Evolutionary conservation across 2,888 invertebrate genomes (phyloP).

Genomic region (Agrilus cyanescens): DNA sequence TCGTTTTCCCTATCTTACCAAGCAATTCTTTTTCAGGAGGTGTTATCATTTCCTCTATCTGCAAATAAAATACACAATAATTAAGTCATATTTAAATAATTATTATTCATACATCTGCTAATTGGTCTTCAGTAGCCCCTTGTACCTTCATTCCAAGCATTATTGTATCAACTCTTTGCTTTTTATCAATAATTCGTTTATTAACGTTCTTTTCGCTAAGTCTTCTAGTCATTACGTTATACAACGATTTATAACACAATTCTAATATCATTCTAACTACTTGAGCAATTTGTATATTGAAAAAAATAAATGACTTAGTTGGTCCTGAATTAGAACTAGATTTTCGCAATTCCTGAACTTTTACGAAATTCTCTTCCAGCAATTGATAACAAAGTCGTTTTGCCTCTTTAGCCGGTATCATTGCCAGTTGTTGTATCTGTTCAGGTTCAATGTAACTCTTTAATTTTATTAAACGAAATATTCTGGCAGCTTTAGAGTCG

Average conservation of each 20-base stretch:
- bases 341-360: constrained; percentile 53
- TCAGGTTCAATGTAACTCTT: constrained; percentile 84
- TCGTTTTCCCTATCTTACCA: constrained; percentile 57
- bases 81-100: background rate
- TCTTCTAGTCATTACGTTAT: constrained; percentile 55
- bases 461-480: constrained; percentile 71
- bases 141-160: constrained; percentile 66
- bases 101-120: constrained; percentile 54
- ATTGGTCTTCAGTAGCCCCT: constrained; percentile 65
- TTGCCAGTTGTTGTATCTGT: constrained; percentile 80
- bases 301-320: constrained; percentile 69
- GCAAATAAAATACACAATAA: constrained; percentile 22
- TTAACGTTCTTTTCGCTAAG: constrained; percentile 54
- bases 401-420: constrained; percentile 90
- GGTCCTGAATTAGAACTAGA: constrained; percentile 51
- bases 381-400: constrained; percentile 79
- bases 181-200: constrained; percentile 75
- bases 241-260: constrained; percentile 57
- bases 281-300: constrained; percentile 57
- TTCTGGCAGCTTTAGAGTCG: constrained; percentile 72
- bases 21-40: constrained; percentile 71
- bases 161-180: constrained; percentile 72
- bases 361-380: constrained; percentile 65
- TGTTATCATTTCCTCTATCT: constrained; percentile 78
- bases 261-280: constrained; percentile 59